Percentiles rank a stretch among this genome's conserved stretches.
Conservation (phyloP, 2,888 invertebrate genomes). For the Pardosa pseudoannulata region DNA sequence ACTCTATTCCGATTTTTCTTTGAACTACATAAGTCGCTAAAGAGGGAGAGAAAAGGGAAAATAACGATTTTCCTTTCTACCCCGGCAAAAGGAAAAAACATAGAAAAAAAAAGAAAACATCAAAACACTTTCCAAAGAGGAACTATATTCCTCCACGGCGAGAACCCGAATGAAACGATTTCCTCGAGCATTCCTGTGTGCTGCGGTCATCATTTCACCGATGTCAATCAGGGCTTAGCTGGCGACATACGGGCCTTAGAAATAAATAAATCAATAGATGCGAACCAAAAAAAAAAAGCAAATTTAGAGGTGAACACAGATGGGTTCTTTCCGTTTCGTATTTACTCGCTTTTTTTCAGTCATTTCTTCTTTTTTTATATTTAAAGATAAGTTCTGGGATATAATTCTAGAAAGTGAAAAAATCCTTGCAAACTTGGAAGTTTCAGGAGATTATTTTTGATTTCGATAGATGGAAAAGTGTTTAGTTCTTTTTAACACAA, state of each 20-base stretch:
- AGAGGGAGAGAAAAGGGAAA: background rate
- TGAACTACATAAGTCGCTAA: no score
- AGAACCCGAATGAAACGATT: conserved; percentile 48
- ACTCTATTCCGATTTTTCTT: no score
- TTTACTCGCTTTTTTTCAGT: conserved; percentile 18
- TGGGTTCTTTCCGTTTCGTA: conserved; percentile 20
- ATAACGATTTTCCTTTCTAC: background rate
- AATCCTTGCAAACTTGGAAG: no score
- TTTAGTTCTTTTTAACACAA: no score
- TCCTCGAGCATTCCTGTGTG: conserved; percentile 34
- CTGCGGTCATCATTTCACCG: conserved; percentile 44
- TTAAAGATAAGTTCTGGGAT: no score
- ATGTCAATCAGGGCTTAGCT: conserved; percentile 37
- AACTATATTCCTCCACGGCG: conserved; percentile 5
- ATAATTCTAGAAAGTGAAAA: no score
- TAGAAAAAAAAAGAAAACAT: conserved; percentile 18
- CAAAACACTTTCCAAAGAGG: background rate
- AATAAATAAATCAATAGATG: conserved; percentile 2
- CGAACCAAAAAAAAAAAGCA: conserved; percentile 19
- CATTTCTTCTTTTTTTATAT: no score
- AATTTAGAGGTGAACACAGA: conserved; percentile 41
- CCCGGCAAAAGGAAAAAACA: background rate
- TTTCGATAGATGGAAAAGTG: no score
- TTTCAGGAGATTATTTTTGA: no score
- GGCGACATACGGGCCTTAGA: background rate